A percentile compares a stretch with the other conserved stretches of the same genome.
Evolutionary conservation across 2,797 vertebrate species (phyloP).

Genomic region (Morelia viridis): DNA sequence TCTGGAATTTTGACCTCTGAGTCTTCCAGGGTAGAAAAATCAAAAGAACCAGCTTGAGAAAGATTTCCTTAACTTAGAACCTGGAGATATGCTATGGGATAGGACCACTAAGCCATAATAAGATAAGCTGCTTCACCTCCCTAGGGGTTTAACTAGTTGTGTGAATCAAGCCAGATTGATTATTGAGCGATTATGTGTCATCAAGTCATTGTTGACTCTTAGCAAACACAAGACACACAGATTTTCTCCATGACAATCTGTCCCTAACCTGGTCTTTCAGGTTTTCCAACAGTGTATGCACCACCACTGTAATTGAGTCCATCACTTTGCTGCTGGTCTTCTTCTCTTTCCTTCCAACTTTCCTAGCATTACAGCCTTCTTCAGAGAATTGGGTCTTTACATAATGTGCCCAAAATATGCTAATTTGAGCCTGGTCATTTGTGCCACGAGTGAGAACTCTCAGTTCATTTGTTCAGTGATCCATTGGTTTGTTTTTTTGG

Average conservation of each 20-base stretch:
- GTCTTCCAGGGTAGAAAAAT: neutral
- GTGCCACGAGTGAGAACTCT: no score
- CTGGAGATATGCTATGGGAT: neutral
- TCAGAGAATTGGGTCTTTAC: no score
- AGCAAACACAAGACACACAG: neutral
- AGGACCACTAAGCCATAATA: neutral
- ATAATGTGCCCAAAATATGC: no score
- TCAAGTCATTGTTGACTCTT: neutral
- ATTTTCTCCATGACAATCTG: neutral
- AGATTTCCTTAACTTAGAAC: neutral
- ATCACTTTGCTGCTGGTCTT: neutral
- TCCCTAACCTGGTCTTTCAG: neutral
- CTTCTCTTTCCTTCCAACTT: neutral
- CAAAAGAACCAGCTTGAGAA: neutral
- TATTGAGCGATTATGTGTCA: neutral
- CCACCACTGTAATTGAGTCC: neutral
- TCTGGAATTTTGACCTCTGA: neutral
- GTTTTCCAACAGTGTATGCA: neutral
- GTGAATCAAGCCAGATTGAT: neutral
- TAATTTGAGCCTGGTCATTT: no score
- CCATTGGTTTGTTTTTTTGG: no score
- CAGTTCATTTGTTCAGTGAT: no score
- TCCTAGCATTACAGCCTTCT: no score
- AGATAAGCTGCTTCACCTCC: neutral
- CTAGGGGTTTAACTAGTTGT: neutral